Evolutionary conservation across 1,140 invertebrate species (phyloP).

Genomic region (Pantala flavescens): DNA sequence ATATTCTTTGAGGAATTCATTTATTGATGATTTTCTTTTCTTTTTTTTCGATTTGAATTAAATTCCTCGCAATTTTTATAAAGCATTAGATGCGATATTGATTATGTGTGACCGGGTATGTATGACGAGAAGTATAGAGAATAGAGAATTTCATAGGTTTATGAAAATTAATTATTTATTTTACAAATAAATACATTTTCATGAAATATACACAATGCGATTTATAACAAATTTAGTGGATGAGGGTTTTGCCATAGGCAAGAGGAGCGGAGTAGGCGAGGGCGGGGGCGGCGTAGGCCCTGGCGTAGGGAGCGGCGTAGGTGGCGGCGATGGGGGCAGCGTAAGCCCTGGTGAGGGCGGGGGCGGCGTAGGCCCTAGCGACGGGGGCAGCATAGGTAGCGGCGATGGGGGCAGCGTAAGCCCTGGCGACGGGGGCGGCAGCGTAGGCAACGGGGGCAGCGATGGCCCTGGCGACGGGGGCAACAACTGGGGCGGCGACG

Average conservation of each 20-base stretch:
- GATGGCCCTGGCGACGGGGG: slow-evolving; percentile 35
- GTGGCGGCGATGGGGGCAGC: not conserved
- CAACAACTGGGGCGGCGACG: slow-evolving; percentile 32
- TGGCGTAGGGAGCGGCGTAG: not conserved
- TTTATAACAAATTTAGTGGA: not conserved
- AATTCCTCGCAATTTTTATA: no score
- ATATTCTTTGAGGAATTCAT: no score
- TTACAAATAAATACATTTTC: not conserved
- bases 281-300: not conserved
- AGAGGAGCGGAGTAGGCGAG: not conserved
- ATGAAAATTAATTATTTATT: not conserved
- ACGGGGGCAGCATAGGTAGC: not conserved
- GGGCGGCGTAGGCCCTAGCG: not conserved
- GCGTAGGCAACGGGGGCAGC: slow-evolving; percentile 22
- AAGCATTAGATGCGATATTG: no score
- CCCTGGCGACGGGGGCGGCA: not conserved
- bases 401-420: not conserved
- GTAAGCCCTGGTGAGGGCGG: not conserved
- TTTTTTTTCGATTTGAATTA: no score
- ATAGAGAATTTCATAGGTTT: no score
- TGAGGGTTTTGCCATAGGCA: not conserved
- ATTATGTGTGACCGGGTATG: no score
- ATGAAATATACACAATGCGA: not conserved
- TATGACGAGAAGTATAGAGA: no score
- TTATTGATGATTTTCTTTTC: no score